Evolutionary conservation across 2,888 invertebrate genomes (phyloP), one percentile per base, ranked within the genome.

Genomic region (Lissocephala sabroskyi): DNA sequence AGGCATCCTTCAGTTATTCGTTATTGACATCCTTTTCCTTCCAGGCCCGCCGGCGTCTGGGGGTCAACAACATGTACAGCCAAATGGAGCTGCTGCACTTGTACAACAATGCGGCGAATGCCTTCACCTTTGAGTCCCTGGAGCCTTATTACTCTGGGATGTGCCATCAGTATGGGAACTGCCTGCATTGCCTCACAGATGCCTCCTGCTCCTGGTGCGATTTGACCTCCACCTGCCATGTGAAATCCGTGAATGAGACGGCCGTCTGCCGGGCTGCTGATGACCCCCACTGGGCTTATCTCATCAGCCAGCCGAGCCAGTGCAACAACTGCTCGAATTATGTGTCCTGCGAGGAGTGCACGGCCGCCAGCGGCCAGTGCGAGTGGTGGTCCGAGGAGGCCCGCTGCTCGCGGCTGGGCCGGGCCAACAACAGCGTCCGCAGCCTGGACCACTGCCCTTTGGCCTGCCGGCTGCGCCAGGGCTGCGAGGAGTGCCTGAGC

Each of bases 301-400:
- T 96, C 10, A 94, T 94, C 1, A 88, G 93, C 59, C 92, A 91
- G 66, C 92, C 95, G 0, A 89, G 91, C 14, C 90, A 92, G 18
- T 97, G 97, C 79, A 90, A 93, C 7, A 92, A 94, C 74, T 97
- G 97, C 81, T 91, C 93, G 1, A 95, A 96, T 83, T 92, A 92
- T 82, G 94, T 96, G 42, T 91, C 93, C 41, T 97, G 97, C 82
- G 90, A 92, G 65, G 90, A 92, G 17, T 97, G 97, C 84, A 90
- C 94, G 84, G 90, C 94, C 2, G 84, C 85, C 3, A 86, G 89
- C n/a, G 90, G 90, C 32, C 84, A 91, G 32, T 97, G 97, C 85
- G 97, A 97, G 85, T 97, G 97, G 97, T 92, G 94, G 90, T 90
- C 92, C 0, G 93, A 94, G 64, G 94, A 95, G 78, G 95, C 95